Conservation (phyloP, 2,113 vertebrate species). For the Proteles cristata region DNA sequence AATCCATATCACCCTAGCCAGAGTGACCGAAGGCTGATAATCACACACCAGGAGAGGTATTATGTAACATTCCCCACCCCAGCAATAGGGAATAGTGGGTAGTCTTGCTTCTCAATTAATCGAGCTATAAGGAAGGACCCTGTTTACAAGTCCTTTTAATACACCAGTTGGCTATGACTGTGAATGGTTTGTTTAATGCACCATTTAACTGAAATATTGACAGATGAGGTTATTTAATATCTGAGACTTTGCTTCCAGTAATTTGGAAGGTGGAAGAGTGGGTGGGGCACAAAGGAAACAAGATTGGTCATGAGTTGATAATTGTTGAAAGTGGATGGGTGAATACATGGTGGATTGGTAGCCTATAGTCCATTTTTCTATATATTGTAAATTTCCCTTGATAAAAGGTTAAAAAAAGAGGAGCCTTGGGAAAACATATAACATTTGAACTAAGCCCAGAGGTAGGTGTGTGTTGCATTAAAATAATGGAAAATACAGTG, state of each 20-base stretch:
- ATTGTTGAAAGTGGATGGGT: background rate
- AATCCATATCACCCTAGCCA: background rate
- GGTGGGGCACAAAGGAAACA: background rate
- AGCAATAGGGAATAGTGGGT: slow-evolving; percentile 5
- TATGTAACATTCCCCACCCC: background rate
- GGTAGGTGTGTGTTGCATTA: background rate
- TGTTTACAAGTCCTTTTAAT: slow-evolving; percentile 45
- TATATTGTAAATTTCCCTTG: slow-evolving; percentile 41
- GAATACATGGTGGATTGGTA: background rate
- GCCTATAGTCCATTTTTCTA: background rate
- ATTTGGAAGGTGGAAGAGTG: slow-evolving; percentile 34
- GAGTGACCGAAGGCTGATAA: background rate
- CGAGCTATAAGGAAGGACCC: slow-evolving; percentile 16
- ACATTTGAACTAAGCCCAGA: slow-evolving; percentile 34
- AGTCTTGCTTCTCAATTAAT: background rate
- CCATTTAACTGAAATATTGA: slow-evolving; percentile 56
- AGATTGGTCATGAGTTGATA: slow-evolving; percentile 28
- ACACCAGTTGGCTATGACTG: background rate
- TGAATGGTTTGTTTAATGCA: slow-evolving; percentile 41
- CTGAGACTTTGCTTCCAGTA: slow-evolving; percentile 16
- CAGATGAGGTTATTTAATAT: slow-evolving; percentile 46
- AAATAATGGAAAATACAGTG: slow-evolving; percentile 35
- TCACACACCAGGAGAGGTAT: background rate
- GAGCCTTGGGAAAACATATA: background rate
- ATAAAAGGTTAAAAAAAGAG: slow-evolving; percentile 35